phyloP scores from a whole-genome alignment of 1,140 invertebrate genomes.

The Diprion similis region DNA sequence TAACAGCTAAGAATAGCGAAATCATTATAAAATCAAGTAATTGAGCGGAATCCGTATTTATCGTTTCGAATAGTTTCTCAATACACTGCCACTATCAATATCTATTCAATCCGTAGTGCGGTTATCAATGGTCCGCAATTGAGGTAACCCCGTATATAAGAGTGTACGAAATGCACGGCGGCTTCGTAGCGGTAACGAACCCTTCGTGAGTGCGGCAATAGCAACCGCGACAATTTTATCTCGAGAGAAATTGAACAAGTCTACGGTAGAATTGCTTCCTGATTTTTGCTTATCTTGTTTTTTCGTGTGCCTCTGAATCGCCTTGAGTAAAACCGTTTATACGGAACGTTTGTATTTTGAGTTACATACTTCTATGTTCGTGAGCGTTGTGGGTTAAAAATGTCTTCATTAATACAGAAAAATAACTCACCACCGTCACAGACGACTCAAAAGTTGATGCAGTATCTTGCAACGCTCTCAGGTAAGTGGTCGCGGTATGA shows the following conservation, averaged over 20 bases:
- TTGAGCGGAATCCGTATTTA: too few relatives aligned
- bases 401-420: background rate
- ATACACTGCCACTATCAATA: too few relatives aligned
- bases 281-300: too few relatives aligned
- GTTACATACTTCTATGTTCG: background rate
- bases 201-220: background rate
- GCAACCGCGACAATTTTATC: background rate
- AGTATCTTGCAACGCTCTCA: constrained; percentile 42
- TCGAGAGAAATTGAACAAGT: background rate
- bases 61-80: too few relatives aligned
- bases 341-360: too few relatives aligned
- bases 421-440: background rate
- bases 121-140: too few relatives aligned
- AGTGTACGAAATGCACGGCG: background rate
- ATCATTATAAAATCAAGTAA: too few relatives aligned
- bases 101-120: too few relatives aligned
- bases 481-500: constrained; percentile 29
- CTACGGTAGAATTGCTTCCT: too few relatives aligned
- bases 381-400: background rate
- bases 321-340: too few relatives aligned
- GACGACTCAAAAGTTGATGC: constrained; percentile 25
- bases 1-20: too few relatives aligned
- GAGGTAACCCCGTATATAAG: constrained; percentile 13
- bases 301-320: too few relatives aligned
- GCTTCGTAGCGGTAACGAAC: background rate